Percentiles rank a stretch among this genome's conserved stretches.
Conservation (phyloP, 2,797 vertebrate species). For the Podarcis lilfordi region DNA sequence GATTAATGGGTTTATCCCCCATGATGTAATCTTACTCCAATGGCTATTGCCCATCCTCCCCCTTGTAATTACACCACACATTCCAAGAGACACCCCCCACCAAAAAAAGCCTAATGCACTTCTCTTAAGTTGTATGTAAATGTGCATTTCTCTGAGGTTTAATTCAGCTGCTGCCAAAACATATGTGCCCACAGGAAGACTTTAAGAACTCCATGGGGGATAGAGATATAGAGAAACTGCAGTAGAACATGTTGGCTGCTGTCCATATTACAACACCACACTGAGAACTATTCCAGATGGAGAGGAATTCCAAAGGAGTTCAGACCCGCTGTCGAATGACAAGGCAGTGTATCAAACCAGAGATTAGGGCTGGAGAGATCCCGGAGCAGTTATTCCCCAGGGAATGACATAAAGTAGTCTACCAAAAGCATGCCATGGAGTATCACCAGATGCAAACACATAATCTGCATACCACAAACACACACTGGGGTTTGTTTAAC, state of each 20-base stretch:
- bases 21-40: not conserved
- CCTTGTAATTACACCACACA: not conserved
- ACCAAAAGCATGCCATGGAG: slow-evolving; percentile 28
- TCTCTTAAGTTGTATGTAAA: not conserved
- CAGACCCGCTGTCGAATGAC: slow-evolving; percentile 8
- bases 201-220: not conserved
- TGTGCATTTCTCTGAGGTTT: not conserved
- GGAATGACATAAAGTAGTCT: slow-evolving; percentile 5
- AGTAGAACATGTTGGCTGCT: not conserved
- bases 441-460: slow-evolving; percentile 29
- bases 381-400: not conserved
- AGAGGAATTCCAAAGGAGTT: slow-evolving; percentile 27
- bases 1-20: slow-evolving; percentile 45
- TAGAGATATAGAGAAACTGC: not conserved
- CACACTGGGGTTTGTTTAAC: slow-evolving; percentile 60
- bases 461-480: slow-evolving; percentile 51
- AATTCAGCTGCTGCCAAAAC: not conserved
- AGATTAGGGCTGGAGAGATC: not conserved
- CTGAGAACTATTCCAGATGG: slow-evolving; percentile 22
- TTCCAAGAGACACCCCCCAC: not conserved
- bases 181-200: slow-evolving; percentile 26
- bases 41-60: not conserved
- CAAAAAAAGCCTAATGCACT: not conserved
- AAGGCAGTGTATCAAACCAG: slow-evolving; percentile 24
- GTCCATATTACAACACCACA: not conserved